phyloP scores from a whole-genome alignment of 2,888 invertebrate genomes.

The Diaperis boleti region DNA sequence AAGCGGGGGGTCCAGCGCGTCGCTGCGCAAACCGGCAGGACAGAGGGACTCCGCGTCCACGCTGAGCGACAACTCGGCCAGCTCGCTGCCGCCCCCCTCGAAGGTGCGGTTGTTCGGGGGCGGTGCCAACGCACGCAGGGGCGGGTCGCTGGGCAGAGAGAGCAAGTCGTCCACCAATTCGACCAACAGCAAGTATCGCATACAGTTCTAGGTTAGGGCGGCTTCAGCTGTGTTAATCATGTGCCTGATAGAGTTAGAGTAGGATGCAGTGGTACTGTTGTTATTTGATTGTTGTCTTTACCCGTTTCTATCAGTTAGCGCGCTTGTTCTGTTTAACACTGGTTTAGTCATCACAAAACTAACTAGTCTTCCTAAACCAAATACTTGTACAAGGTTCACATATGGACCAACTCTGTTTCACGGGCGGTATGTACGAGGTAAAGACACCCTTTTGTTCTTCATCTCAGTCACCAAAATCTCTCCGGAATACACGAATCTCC shows the following conservation, averaged over 20 bases:
- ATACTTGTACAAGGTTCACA: slow-evolving; percentile 15
- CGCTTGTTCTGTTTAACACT: slow-evolving; percentile 14
- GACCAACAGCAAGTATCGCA: slow-evolving; percentile 78
- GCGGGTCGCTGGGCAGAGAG: slow-evolving; percentile 72
- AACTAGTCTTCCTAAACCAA: slow-evolving; percentile 39
- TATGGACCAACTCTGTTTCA: slow-evolving; percentile 35
- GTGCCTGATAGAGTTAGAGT: not conserved
- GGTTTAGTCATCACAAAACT: slow-evolving; percentile 14
- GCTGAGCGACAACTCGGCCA: slow-evolving; percentile 70
- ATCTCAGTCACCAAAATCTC: slow-evolving; percentile 15
- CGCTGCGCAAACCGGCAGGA: slow-evolving; percentile 63
- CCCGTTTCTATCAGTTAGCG: not conserved
- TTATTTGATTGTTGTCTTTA: slow-evolving; percentile 25
- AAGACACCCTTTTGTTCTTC: slow-evolving; percentile 4
- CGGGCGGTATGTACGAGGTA: slow-evolving; percentile 1
- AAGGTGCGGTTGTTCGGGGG: slow-evolving; percentile 67
- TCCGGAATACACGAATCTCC: slow-evolving; percentile 30
- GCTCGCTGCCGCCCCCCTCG: slow-evolving; percentile 72
- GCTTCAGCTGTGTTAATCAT: slow-evolving; percentile 4
- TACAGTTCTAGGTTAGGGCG: slow-evolving; percentile 73
- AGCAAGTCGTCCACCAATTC: slow-evolving; percentile 65
- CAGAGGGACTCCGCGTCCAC: slow-evolving; percentile 70
- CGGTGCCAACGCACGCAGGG: slow-evolving; percentile 68
- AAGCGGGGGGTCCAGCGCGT: slow-evolving; percentile 64
- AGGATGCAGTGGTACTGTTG: not conserved